Evolutionary conservation across 2,797 vertebrate genomes (phyloP).

Genomic region (Enteromius afrohamiltoni): DNA sequence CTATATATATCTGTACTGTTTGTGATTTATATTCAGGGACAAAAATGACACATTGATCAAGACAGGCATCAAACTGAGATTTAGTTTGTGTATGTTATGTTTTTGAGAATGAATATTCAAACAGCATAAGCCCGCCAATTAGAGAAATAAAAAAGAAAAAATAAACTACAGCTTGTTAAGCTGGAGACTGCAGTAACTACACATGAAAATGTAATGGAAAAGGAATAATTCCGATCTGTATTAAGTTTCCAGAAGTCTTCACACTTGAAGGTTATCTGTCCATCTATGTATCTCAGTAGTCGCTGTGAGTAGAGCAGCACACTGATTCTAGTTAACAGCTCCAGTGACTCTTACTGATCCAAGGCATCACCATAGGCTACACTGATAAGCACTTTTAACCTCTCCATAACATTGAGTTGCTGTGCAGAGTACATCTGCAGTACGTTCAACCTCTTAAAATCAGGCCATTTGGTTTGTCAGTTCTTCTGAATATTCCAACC

Average conservation of each 20-base stretch:
- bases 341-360: conserved; percentile 44
- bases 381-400: conserved; percentile 10
- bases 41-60: not conserved
- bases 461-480: not conserved
- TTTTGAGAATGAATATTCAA: not conserved
- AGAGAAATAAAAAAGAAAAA: not conserved
- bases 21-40: not conserved
- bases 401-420: conserved; percentile 9
- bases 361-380: conserved; percentile 39
- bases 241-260: conserved; percentile 15
- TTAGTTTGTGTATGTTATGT: not conserved
- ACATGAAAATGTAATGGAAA: conserved; percentile 26
- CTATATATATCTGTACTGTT: not conserved
- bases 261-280: conserved; percentile 20
- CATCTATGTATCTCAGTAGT: conserved; percentile 49
- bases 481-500: conserved; percentile 30
- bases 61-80: conserved; percentile 20
- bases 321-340: conserved; percentile 46
- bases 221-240: not conserved
- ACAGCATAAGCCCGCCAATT: not conserved
- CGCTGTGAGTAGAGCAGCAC: conserved; percentile 52
- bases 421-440: not conserved
- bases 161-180: not conserved
- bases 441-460: not conserved
- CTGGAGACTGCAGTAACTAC: not conserved